Conservation (phyloP, 2,888 invertebrate species). For the Mechanitis messenoides region DNA sequence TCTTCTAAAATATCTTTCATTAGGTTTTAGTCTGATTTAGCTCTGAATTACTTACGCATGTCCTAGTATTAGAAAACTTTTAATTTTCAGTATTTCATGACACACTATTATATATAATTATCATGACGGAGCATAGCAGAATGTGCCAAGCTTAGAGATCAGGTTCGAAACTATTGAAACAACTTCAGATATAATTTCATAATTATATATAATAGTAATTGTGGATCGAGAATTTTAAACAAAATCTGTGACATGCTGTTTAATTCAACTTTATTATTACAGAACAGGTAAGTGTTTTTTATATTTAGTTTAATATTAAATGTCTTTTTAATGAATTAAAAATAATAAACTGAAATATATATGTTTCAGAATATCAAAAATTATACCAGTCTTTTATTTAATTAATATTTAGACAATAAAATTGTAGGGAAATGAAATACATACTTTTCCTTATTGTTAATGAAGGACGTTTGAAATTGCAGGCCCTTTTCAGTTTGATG, state of each 20-base stretch:
- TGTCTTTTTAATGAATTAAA: neutral
- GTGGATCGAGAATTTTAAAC: too few species aligned
- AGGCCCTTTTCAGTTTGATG: conserved; percentile 6
- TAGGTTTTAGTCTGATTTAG: conserved; percentile 1
- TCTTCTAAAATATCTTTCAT: neutral
- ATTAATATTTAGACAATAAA: neutral
- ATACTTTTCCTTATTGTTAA: conserved; percentile 4
- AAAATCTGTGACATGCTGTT: neutral
- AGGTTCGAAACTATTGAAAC: too few species aligned
- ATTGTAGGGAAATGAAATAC: neutral
- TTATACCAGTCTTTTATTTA: neutral
- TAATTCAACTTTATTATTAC: neutral
- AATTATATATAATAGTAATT: neutral
- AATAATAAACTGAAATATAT: neutral
- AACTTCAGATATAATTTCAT: too few species aligned
- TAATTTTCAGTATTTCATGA: neutral
- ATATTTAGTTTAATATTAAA: neutral
- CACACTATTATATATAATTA: too few species aligned
- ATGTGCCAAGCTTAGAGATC: too few species aligned
- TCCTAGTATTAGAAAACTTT: conserved; percentile 8
- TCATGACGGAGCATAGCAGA: too few species aligned
- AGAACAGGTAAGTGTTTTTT: conserved; percentile 2
- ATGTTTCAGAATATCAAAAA: too few species aligned
- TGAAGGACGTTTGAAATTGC: neutral
- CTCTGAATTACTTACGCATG: conserved; percentile 12